These are phyloP conservation scores for Homalodisca vitripennis DNA, from an alignment of 1,140 invertebrate species.

Conservation along the genomic window DNA sequence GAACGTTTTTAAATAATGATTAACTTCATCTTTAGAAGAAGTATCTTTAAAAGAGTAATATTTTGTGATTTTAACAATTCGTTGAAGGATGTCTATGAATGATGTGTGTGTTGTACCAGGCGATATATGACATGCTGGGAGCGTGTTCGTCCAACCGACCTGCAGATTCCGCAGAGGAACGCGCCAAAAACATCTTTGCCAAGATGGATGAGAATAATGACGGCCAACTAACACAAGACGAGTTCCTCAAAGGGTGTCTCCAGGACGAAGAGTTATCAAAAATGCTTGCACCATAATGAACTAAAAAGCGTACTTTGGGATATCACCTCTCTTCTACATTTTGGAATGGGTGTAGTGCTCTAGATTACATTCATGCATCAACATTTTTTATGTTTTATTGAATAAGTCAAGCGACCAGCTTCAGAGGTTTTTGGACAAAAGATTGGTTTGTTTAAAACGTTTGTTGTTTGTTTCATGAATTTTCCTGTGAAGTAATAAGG, in stretches of 20 bases:
- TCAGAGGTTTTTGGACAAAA: not conserved
- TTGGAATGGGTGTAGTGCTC: constrained; percentile 13
- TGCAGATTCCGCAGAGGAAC: constrained; percentile 90
- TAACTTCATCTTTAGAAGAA: too few species aligned
- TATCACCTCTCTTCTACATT: constrained; percentile 24
- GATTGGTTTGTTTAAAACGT: constrained; percentile 18
- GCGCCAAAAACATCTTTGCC: constrained; percentile 97
- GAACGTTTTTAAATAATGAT: too few species aligned
- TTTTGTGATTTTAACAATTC: too few species aligned
- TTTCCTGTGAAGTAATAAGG: constrained; percentile 6
- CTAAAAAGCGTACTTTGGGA: constrained; percentile 11
- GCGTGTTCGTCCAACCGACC: constrained; percentile 91
- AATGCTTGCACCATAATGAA: constrained; percentile 87
- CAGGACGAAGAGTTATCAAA: constrained; percentile 96
- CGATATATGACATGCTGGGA: constrained; percentile 98
- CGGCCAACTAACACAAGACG: constrained; percentile 95
- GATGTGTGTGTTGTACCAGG: constrained; percentile 61
- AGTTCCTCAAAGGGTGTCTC: constrained; percentile 98
- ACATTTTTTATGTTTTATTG: not conserved
- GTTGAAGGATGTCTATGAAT: too few species aligned
- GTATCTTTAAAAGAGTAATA: too few species aligned
- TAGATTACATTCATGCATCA: constrained; percentile 1
- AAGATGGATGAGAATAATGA: constrained; percentile 99
- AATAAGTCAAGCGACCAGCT: constrained; percentile 10
- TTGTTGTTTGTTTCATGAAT: constrained; percentile 18